These are phyloP conservation scores for Drosophila ohnishii DNA, from an alignment of 1,140 invertebrate genomes.

Conservation along the genomic window DNA sequence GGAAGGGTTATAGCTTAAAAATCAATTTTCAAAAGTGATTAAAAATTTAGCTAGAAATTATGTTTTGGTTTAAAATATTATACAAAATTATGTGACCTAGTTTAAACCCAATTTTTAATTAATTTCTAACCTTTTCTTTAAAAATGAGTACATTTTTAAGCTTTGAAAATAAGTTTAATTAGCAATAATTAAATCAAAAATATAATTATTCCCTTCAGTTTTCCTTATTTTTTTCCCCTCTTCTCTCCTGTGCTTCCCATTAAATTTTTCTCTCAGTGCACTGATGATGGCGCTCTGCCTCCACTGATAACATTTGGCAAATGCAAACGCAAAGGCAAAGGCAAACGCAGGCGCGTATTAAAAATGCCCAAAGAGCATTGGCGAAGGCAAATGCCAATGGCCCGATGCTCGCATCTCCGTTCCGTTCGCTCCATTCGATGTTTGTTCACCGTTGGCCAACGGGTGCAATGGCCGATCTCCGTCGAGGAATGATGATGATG, in stretches of 20 bases:
- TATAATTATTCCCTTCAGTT: too few species aligned
- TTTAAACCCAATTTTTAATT: too few species aligned
- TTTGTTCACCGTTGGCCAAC: slow-evolving; percentile 37
- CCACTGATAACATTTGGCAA: slow-evolving; percentile 78
- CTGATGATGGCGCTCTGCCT: slow-evolving; percentile 40
- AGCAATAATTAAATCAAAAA: too few species aligned
- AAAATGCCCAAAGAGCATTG: slow-evolving; percentile 77
- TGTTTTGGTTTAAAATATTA: too few species aligned
- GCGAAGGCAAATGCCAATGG: slow-evolving; percentile 53
- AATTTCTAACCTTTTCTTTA: too few species aligned
- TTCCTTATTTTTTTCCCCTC: background rate
- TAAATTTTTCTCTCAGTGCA: background rate
- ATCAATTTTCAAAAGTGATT: background rate
- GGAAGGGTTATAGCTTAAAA: background rate
- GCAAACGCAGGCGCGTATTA: slow-evolving; percentile 69
- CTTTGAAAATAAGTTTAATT: too few species aligned
- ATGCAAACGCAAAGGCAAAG: slow-evolving; percentile 55
- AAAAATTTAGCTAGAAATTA: background rate
- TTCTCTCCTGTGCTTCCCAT: background rate
- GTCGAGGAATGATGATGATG: slow-evolving; percentile 13
- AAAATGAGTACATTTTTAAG: too few species aligned
- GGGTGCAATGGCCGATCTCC: slow-evolving; percentile 56
- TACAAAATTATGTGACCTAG: too few species aligned
- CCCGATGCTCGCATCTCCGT: slow-evolving; percentile 43
- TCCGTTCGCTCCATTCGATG: slow-evolving; percentile 7